Evolutionary conservation across 2,113 vertebrate species (phyloP).

Genomic region (Oncorhynchus masou): DNA sequence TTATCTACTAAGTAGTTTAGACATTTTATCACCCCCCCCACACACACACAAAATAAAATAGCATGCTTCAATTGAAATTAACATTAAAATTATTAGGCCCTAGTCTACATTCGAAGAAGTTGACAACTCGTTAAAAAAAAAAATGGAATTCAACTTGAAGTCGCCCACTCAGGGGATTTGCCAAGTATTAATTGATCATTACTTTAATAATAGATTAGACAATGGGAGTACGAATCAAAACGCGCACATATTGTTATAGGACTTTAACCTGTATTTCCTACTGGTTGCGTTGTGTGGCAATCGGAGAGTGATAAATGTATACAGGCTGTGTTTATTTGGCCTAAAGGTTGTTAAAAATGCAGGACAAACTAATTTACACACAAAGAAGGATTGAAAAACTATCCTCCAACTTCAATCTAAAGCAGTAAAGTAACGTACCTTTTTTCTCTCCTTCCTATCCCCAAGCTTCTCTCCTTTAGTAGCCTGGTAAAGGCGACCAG

Average conservation of each 20-base stretch:
- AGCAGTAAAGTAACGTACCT: constrained; percentile 52
- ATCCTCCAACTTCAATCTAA: not conserved
- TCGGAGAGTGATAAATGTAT: too few relatives aligned
- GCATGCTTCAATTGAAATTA: constrained; percentile 25
- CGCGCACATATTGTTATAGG: not conserved
- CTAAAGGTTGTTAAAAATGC: not conserved
- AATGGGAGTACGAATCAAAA: not conserved
- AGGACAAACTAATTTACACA: not conserved
- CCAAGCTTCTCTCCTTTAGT: constrained; percentile 11
- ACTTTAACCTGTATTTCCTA: too few relatives aligned
- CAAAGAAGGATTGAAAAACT: not conserved
- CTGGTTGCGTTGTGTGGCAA: too few relatives aligned
- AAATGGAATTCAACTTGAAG: not conserved
- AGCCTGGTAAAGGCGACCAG: constrained; percentile 29
- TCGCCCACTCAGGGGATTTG: not conserved
- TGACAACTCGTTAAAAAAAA: not conserved
- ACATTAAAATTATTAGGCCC: not conserved
- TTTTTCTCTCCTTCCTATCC: constrained; percentile 37
- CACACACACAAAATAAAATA: constrained; percentile 16
- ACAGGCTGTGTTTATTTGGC: too few relatives aligned
- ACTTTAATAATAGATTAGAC: not conserved
- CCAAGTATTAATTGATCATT: not conserved
- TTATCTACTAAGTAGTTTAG: constrained; percentile 66
- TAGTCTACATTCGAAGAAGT: not conserved
- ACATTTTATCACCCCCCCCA: constrained; percentile 54